Base-by-base conservation (phyloP, 2,888 invertebrate species). In the Synergus gifuensis region DNA sequence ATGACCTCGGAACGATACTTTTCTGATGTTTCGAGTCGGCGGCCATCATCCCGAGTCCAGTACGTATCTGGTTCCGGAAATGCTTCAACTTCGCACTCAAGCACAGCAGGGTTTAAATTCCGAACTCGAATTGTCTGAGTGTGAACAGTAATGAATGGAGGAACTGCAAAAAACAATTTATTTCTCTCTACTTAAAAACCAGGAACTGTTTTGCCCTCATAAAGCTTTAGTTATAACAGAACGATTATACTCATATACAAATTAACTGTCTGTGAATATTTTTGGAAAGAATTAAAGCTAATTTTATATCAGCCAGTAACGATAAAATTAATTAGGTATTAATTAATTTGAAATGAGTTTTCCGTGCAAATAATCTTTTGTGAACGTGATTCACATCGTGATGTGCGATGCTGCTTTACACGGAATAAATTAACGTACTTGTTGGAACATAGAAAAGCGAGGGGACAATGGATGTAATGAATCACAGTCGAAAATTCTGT, bases 71-170 rank as follows among this genome's bases (percentile, higher is more conserved):
- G 96, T 87, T 96, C 96, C 0, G 98, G 98, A 92, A 95, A 98
- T 0, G 97, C 97, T 93, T 98, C 98, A 40, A 97, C 95, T 92
- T 96, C 96, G 89, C 98, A 98, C 90, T 97, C 96, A 62, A 98
- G 93, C 62, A 79, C 77, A 0, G 95, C 96, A 2, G 94, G 95
- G 64, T 94, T 94, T 83, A 96, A 96, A 87, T 95, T 95, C 63
- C 94, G 93, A 0, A 95, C 96, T 76, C 96, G 96, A 78, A 97
- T 94, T 89, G 95, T 94, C 89, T 96, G 96, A 88, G 95, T 95
- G 77, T 95, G 95, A 54, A 98, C 96, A 77, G 95, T 94, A 86
- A 98, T 97, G 91, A 96, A 95, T 0, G 98, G 98, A 73, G 97
- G 95, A 93, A 98, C 98, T 98, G 93, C n/a, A 92, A 91, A 84